Evolutionary conservation across 2,113 vertebrate species (phyloP).

Genomic region (Excalfactoria chinensis): DNA sequence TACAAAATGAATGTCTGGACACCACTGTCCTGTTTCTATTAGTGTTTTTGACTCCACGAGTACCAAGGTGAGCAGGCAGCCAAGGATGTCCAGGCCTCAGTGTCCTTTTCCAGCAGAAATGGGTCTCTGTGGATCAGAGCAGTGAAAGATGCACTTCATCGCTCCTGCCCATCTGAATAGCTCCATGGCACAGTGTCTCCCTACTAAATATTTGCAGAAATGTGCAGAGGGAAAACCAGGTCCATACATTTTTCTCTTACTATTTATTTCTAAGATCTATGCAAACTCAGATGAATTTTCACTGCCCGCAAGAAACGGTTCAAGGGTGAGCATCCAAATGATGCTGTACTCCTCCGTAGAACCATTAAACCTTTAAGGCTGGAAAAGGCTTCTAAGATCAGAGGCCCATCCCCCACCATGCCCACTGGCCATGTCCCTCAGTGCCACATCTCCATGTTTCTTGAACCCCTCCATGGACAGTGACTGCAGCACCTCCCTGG

Average conservation of each 20-base stretch:
- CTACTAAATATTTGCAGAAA: not conserved
- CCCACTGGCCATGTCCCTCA: no score
- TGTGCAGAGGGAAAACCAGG: not conserved
- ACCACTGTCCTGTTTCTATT: no score
- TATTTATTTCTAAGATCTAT: not conserved
- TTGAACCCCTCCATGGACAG: no score
- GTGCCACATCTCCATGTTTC: no score
- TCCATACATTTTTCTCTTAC: not conserved
- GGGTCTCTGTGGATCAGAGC: not conserved
- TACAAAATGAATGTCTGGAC: not conserved
- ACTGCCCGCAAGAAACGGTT: not conserved
- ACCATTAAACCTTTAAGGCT: no score
- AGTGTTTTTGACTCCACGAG: rapidly evolving
- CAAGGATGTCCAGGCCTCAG: not conserved
- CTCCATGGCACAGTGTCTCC: not conserved
- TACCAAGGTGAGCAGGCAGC: not conserved
- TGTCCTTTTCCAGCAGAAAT: not conserved
- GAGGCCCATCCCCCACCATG: no score
- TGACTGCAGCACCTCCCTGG: no score
- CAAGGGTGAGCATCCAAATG: not conserved
- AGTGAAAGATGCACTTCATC: not conserved
- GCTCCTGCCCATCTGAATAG: not conserved
- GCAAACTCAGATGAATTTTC: not conserved
- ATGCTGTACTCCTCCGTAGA: not conserved
- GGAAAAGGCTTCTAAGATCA: no score